Evolutionary conservation across 2,113 vertebrate species (phyloP).

Genomic region (Chaetodon auriga): DNA sequence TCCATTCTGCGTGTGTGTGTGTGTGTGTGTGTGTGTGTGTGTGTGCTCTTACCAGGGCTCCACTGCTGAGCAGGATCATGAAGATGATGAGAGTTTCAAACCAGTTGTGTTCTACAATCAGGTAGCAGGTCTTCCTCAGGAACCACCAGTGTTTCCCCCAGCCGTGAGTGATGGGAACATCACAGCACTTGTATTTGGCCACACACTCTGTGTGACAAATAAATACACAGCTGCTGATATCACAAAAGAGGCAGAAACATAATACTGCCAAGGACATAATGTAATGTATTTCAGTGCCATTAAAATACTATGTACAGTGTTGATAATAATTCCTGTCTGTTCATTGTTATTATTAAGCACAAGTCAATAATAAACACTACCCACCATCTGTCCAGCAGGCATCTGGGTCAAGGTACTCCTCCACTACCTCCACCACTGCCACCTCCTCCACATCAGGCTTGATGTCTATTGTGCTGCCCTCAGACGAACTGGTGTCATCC

Average conservation of each 20-base stretch:
- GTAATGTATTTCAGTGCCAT: neutral
- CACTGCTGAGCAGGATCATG: constrained; percentile 98
- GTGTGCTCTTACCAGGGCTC: constrained; percentile 90
- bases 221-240: constrained; percentile 18
- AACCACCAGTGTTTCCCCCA: constrained; percentile 98
- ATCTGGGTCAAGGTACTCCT: constrained; percentile 96
- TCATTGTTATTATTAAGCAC: constrained; percentile 3
- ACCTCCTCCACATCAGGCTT: constrained; percentile 95
- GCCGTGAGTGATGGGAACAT: constrained; percentile 94
- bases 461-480: constrained; percentile 98
- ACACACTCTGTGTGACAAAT: constrained; percentile 87
- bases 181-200: constrained; percentile 93
- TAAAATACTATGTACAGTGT: neutral
- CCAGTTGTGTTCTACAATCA: constrained; percentile 99
- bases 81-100: constrained; percentile 99
- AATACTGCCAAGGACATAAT: neutral
- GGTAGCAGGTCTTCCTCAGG: constrained; percentile 96
- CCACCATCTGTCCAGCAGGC: constrained; percentile 96
- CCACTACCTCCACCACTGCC: constrained; percentile 93
- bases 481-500: constrained; percentile 96
- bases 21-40: neutral
- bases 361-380: constrained; percentile 15
- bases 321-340: neutral
- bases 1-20: neutral
- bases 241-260: neutral